A percentile compares a stretch with the other conserved stretches of the same genome.
Conservation (phyloP, 2,797 vertebrate species). For the Cuculus canorus region DNA sequence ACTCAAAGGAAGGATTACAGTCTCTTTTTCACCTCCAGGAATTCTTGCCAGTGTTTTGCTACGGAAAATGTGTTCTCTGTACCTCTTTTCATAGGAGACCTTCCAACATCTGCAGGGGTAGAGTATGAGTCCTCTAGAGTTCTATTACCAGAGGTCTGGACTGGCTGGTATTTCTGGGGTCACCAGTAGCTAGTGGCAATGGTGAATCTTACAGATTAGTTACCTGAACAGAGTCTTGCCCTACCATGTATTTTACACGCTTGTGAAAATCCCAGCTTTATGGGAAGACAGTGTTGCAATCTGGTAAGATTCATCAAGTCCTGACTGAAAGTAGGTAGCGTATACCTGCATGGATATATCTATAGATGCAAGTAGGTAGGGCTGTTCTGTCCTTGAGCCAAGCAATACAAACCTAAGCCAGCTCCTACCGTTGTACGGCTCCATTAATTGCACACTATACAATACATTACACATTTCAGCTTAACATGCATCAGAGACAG, state of each 20-base stretch:
- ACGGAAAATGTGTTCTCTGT: conserved; percentile 2
- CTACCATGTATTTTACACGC: not conserved
- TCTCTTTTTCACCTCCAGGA: conserved; percentile 22
- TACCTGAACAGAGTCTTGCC: not conserved
- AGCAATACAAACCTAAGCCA: not conserved
- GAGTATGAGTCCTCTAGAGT: not conserved
- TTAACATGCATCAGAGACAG: not conserved
- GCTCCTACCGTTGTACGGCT: not conserved
- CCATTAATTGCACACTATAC: not conserved
- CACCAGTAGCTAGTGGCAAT: not conserved
- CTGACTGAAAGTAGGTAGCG: not conserved
- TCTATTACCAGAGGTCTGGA: not conserved
- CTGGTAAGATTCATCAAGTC: not conserved
- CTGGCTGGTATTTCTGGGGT: not conserved
- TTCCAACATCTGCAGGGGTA: not conserved
- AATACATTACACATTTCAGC: not conserved
- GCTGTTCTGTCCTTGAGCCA: not conserved
- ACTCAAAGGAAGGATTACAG: conserved; percentile 14
- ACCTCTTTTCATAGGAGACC: not conserved
- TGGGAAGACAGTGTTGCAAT: not conserved
- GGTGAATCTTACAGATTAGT: not conserved
- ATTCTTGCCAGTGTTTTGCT: conserved; percentile 19
- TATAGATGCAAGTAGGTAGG: not conserved
- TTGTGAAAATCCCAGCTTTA: not conserved
- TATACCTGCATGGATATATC: not conserved